Conservation (phyloP, 2,113 vertebrate species). For the Phylloscopus whistleri region DNA sequence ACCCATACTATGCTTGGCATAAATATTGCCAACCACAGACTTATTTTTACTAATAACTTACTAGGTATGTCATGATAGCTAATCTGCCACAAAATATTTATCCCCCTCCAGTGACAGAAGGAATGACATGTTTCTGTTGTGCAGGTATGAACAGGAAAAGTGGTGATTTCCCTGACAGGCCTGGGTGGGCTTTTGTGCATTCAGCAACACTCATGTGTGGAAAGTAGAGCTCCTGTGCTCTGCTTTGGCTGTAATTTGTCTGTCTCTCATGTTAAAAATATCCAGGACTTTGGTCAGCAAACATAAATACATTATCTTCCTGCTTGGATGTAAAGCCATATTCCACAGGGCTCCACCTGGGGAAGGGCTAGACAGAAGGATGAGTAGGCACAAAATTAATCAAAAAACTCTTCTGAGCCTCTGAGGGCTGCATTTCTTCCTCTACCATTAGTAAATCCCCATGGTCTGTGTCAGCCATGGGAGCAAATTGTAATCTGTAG, state of each 20-base stretch:
- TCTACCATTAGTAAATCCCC: neutral
- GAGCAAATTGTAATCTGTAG: neutral
- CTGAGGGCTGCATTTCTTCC: neutral
- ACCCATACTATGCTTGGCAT: neutral
- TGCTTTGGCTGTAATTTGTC: neutral
- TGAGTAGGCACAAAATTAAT: neutral
- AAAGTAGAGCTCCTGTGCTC: neutral
- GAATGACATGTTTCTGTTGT: neutral
- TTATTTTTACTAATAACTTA: neutral
- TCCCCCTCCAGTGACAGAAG: neutral
- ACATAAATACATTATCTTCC: neutral
- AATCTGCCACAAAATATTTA: conserved; percentile 33
- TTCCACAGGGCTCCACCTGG: neutral
- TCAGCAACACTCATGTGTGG: neutral
- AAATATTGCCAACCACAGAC: neutral
- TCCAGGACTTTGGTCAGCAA: neutral
- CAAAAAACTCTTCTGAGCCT: neutral
- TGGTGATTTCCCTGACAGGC: neutral
- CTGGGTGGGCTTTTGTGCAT: neutral
- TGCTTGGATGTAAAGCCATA: neutral
- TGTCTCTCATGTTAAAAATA: neutral
- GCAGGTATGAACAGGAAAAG: neutral
- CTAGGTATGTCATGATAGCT: conserved; percentile 12
- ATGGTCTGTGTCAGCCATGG: neutral
- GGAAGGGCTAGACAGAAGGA: neutral